Percentiles rank a stretch among this genome's conserved stretches.
Conservation (phyloP, 2,797 vertebrate genomes). For the Coilia nasus region DNA sequence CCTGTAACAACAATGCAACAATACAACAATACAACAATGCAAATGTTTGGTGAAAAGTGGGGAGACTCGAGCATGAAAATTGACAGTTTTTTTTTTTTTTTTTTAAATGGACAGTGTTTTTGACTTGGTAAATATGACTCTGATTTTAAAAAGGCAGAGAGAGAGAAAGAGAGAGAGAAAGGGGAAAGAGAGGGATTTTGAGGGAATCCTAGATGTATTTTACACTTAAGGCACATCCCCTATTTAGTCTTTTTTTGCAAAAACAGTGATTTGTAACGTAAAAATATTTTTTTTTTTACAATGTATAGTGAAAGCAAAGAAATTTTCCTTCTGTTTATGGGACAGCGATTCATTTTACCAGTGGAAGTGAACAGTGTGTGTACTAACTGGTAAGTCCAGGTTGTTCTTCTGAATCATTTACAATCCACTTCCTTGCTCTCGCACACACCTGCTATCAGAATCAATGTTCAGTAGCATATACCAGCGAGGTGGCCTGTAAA, state of each 20-base stretch:
- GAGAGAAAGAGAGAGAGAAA: neutral
- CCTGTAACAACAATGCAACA: neutral
- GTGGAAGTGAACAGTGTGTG: too few species aligned
- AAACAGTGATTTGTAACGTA: too few species aligned
- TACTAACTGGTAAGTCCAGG: neutral
- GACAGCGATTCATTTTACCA: too few species aligned
- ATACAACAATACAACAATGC: neutral
- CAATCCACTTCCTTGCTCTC: slow-evolving; percentile 48
- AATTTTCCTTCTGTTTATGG: too few species aligned
- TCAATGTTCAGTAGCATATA: slow-evolving; percentile 50
- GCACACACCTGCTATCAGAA: slow-evolving; percentile 56
- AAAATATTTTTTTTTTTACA: too few species aligned
- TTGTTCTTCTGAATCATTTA: slow-evolving; percentile 26
- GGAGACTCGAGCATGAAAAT: neutral
- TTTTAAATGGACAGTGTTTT: neutral
- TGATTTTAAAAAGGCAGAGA: neutral
- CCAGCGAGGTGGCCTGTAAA: slow-evolving; percentile 33
- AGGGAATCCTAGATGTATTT: neutral
- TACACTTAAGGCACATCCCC: too few species aligned
- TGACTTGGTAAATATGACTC: neutral
- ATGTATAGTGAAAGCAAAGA: too few species aligned
- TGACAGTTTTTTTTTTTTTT: neutral
- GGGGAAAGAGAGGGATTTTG: too few species aligned
- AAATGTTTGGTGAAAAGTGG: neutral
- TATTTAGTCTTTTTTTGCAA: too few species aligned